Evolutionary conservation across 2,888 invertebrate genomes (phyloP).

Genomic region (Tipula confusa): DNA sequence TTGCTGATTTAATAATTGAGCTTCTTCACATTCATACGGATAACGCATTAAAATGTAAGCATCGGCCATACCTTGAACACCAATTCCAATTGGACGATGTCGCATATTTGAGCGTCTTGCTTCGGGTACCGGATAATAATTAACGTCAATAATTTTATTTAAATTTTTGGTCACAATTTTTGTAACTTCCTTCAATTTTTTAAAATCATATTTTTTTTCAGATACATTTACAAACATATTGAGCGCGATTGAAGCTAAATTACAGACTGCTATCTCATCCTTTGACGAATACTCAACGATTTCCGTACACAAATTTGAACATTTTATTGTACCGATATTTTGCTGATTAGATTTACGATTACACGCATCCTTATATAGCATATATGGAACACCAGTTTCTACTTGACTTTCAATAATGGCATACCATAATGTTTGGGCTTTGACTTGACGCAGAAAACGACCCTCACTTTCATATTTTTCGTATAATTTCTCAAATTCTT

Average conservation of each 20-base stretch:
- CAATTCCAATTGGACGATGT: slow-evolving; percentile 85
- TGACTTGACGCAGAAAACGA: slow-evolving; percentile 61
- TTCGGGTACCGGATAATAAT: slow-evolving; percentile 91
- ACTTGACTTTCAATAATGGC: slow-evolving; percentile 92
- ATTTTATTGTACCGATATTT: slow-evolving; percentile 96
- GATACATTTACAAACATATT: slow-evolving; percentile 83
- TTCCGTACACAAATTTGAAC: slow-evolving; percentile 97
- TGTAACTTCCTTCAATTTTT: slow-evolving; percentile 77
- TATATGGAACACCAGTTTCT: slow-evolving; percentile 97
- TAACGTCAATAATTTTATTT: slow-evolving; percentile 95
- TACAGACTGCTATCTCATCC: slow-evolving; percentile 96
- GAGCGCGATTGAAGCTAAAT: slow-evolving; percentile 93
- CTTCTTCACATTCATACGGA: slow-evolving; percentile 87
- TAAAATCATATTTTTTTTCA: slow-evolving; percentile 79
- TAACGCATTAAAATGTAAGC: slow-evolving; percentile 89
- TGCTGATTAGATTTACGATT: slow-evolving; percentile 97
- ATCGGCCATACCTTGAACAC: slow-evolving; percentile 96
- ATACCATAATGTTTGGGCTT: slow-evolving; percentile 88
- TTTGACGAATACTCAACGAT: slow-evolving; percentile 89
- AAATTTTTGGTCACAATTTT: slow-evolving; percentile 87
- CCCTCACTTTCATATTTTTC: slow-evolving; percentile 79
- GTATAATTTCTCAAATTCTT: slow-evolving; percentile 88
- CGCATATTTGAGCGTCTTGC: slow-evolving; percentile 81
- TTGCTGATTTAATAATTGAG: slow-evolving; percentile 81
- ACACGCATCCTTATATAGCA: slow-evolving; percentile 94